Evolutionary conservation across 2,113 vertebrate genomes (phyloP).

Genomic region (Camelus bactrianus): DNA sequence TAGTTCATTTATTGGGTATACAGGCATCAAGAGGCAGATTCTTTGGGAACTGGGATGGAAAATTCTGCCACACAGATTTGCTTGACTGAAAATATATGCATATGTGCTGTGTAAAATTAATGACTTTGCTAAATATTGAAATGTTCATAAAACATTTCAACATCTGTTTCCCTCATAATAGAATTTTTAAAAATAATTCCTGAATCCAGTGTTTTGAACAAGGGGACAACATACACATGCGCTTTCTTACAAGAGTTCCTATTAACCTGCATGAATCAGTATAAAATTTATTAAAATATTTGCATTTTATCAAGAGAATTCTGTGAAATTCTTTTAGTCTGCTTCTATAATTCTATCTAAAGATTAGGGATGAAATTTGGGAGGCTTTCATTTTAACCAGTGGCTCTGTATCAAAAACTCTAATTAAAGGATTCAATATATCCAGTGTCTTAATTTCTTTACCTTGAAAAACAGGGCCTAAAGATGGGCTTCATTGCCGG

Average conservation of each 20-base stretch:
- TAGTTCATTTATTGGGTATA: background rate
- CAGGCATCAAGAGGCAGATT: background rate
- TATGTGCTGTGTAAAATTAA: conserved; percentile 71
- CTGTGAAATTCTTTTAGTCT: conserved; percentile 1
- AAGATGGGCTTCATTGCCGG: background rate
- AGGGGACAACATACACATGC: background rate
- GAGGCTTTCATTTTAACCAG: background rate
- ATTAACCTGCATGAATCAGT: background rate
- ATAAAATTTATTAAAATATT: conserved; percentile 33
- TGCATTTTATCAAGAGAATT: background rate
- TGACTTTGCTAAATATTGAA: conserved; percentile 74
- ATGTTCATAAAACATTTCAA: conserved; percentile 56
- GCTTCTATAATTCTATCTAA: background rate
- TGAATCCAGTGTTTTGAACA: background rate
- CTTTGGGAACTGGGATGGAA: background rate
- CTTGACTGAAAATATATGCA: conserved; percentile 53
- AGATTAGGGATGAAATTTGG: background rate
- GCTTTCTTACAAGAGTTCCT: background rate
- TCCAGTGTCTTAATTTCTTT: background rate
- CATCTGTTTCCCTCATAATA: conserved; percentile 25
- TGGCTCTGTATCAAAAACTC: background rate
- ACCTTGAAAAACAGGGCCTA: background rate
- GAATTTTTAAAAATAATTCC: background rate
- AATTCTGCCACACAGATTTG: conserved; percentile 49
- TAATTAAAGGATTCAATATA: background rate